Conservation (phyloP, 2,888 invertebrate genomes). For the Schizaphis graminum region DNA sequence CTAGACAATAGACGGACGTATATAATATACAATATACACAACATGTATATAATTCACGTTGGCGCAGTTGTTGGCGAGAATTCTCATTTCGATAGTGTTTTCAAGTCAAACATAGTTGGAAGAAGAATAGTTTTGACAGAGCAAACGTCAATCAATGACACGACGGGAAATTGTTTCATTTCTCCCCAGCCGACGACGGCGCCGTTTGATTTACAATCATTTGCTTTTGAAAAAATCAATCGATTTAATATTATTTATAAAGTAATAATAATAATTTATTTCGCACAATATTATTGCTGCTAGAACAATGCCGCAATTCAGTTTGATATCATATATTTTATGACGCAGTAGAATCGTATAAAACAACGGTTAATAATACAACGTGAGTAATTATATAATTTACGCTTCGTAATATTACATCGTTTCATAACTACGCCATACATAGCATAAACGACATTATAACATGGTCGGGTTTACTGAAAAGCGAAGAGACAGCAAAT, state of each 20-base stretch:
- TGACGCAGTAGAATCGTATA: no score
- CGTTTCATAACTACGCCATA: no score
- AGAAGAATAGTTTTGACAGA: background rate
- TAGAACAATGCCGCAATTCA: no score
- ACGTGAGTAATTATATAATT: no score
- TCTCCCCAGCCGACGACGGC: background rate
- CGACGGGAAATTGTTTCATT: background rate
- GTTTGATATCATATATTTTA: no score
- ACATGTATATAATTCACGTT: background rate
- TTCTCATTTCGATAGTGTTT: slow-evolving; percentile 32
- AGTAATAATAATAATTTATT: background rate
- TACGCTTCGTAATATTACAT: no score
- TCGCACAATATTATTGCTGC: no score
- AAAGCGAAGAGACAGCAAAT: no score
- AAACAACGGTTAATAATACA: no score
- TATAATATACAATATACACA: background rate
- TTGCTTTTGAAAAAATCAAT: background rate
- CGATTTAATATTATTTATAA: background rate
- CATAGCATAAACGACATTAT: no score
- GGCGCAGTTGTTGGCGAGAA: background rate
- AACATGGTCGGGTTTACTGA: no score
- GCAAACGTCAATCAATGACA: slow-evolving; percentile 31
- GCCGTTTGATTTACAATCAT: background rate
- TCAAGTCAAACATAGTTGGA: slow-evolving; percentile 28
- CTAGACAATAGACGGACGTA: background rate